These are phyloP conservation scores for Eupsilia transversa DNA, from an alignment of 2,888 invertebrate species.

Conservation along the genomic window DNA sequence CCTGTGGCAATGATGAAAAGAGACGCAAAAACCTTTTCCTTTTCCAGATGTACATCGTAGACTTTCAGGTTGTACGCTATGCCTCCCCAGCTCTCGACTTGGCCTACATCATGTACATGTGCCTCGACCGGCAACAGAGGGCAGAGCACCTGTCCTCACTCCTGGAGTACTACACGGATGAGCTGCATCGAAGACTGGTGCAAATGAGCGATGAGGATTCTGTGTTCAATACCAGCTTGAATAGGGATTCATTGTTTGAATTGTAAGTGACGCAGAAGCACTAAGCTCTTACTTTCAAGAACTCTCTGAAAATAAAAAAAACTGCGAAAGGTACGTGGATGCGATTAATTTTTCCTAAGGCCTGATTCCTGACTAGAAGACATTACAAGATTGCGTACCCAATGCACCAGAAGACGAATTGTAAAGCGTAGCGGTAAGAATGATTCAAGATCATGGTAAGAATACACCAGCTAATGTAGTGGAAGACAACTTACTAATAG, in stretches of 20 bases:
- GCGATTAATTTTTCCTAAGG: background rate
- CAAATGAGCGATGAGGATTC: constrained; percentile 88
- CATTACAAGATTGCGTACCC: background rate
- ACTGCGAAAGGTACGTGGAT: background rate
- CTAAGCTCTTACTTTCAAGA: background rate
- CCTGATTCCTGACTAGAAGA: background rate
- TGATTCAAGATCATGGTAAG: background rate
- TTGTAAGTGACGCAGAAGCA: constrained; percentile 84
- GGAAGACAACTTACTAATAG: background rate
- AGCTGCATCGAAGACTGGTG: constrained; percentile 90
- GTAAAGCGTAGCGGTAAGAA: background rate
- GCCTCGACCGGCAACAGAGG: constrained; percentile 92
- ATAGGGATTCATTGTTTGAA: constrained; percentile 88
- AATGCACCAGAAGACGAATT: background rate
- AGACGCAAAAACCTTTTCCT: background rate
- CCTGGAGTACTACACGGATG: constrained; percentile 91
- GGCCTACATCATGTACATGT: constrained; percentile 92
- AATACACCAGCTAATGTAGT: background rate
- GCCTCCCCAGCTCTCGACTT: constrained; percentile 93
- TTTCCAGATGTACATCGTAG: constrained; percentile 92
- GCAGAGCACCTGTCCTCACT: constrained; percentile 90
- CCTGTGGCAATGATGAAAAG: background rate
- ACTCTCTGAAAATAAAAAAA: too few species aligned
- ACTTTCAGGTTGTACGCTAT: constrained; percentile 93
- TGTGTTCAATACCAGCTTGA: constrained; percentile 80